Evolutionary conservation across 2,888 invertebrate genomes (phyloP).

Genomic region (Nomada lathburiana): DNA sequence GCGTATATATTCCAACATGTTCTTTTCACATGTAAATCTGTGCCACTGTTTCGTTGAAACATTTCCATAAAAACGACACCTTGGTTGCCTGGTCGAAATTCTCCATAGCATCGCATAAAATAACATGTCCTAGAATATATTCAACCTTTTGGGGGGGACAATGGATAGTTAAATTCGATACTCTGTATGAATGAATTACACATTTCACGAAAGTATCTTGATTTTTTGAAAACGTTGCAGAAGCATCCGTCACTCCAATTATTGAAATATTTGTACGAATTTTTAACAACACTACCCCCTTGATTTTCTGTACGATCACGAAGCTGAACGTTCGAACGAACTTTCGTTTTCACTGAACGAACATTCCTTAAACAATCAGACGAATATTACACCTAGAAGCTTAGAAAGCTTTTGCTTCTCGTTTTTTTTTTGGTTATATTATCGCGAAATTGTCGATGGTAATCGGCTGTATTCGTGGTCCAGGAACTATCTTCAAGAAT

Average conservation of each 20-base stretch:
- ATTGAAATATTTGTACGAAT: no score
- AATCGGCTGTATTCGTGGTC: background rate
- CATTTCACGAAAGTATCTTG: background rate
- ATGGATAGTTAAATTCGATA: background rate
- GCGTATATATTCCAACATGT: background rate
- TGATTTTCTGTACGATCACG: background rate
- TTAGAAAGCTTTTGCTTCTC: background rate
- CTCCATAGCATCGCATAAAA: background rate
- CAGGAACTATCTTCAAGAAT: background rate
- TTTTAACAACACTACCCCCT: background rate
- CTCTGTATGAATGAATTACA: background rate
- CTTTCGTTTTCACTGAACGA: background rate
- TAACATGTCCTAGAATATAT: background rate
- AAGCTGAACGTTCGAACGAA: no score
- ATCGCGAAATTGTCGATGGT: no score
- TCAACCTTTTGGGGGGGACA: background rate
- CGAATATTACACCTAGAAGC: background rate
- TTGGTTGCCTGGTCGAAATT: background rate
- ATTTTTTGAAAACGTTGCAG: background rate
- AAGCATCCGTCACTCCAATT: no score
- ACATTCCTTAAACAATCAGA: background rate
- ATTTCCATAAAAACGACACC: constrained; percentile 3
- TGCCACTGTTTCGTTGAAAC: background rate
- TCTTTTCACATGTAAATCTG: constrained; percentile 9
- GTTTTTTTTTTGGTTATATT: background rate